A percentile compares a stretch with the other conserved stretches of the same genome.
Evolutionary conservation across 2,113 vertebrate species (phyloP).

Genomic region (Esox niger): DNA sequence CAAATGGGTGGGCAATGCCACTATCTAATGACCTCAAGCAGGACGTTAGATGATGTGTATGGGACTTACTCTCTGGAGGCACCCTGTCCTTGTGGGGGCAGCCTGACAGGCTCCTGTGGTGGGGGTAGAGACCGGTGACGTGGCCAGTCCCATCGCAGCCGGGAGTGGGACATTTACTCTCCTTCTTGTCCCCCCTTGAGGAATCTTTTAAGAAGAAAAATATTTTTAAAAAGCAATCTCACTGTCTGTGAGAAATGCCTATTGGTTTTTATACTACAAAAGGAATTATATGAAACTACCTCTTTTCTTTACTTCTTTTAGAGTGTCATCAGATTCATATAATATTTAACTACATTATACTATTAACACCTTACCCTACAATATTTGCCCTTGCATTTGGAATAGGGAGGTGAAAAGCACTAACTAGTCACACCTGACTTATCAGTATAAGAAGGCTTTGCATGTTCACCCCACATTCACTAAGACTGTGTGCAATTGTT

Average conservation of each 20-base stretch:
- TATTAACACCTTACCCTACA: no score
- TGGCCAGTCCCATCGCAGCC: conserved; percentile 98
- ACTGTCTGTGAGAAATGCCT: not conserved
- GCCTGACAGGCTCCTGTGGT: conserved; percentile 98
- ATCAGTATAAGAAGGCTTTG: conserved; percentile 5
- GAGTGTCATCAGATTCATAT: not conserved
- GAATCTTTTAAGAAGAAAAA: conserved; percentile 77
- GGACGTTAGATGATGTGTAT: conserved; percentile 12
- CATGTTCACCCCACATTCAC: not conserved
- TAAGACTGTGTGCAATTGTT: conserved; percentile 13
- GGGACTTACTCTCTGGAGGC: conserved; percentile 96
- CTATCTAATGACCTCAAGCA: conserved; percentile 2
- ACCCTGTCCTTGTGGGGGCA: conserved; percentile 99
- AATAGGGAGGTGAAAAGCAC: not conserved
- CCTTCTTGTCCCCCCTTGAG: conserved; percentile 97
- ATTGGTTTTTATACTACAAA: not conserved
- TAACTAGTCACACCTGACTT: conserved; percentile 3
- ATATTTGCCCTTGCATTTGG: not conserved
- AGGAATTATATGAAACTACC: no score
- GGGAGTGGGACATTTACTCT: conserved; percentile 98
- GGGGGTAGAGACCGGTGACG: conserved; percentile 97
- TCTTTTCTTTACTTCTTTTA: not conserved
- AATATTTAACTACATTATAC: not conserved
- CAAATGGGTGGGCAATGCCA: not conserved
- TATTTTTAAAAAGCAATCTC: not conserved